Base-by-base conservation (phyloP, 2,797 vertebrate genomes). In the Denticeps clupeoides region DNA sequence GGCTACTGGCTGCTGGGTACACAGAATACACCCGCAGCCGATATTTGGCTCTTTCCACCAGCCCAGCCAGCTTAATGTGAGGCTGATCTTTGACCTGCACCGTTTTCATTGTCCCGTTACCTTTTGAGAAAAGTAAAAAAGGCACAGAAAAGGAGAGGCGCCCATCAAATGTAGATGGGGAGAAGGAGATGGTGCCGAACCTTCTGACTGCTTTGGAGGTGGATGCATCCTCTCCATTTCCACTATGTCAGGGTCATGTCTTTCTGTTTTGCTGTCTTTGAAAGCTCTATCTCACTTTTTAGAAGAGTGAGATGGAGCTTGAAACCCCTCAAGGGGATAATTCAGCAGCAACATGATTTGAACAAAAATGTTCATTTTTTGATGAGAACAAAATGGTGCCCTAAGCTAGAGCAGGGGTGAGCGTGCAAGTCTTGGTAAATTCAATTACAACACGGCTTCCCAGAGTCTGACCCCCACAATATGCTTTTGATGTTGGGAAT, bases 1-100 rank as follows among this genome's bases (percentile, higher is more conserved):
- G 67, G 85, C 91, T 94, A 78, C 82, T 89, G 83, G n/a, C n/a
- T n/a, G n/a, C n/a, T n/a, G n/a, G n/a, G n/a, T n/a, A n/a, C n/a
- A n/a, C n/a, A n/a, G 92, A 89, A 82, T 89, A 96, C 78, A 99
- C 88, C 74, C 93, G 87, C 79, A 99, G 82, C 41, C 83, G 85
- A 83, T 97, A 99, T 73, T 73, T 87, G 82, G 87, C 87, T 50
- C 89, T 91, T 59, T 87, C 84, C 64, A 77, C 83, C 83, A 99
- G 87, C 77, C 92, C 85, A 64, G 78, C 77, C 83, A 99, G 81
- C 69, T 79, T 87, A 82, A 91, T 65, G 33, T 83, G 83, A 64
- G 80, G 79, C 73, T 84, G 83, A 44, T 84, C 77, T 75, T 79
- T 89, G 83, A 89, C 85, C 4, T 62, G 67, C 70, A 88, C 67